phyloP scores from a whole-genome alignment of 1,140 invertebrate genomes.

The roundworm (Caenorhabditis elegans) region DNA sequence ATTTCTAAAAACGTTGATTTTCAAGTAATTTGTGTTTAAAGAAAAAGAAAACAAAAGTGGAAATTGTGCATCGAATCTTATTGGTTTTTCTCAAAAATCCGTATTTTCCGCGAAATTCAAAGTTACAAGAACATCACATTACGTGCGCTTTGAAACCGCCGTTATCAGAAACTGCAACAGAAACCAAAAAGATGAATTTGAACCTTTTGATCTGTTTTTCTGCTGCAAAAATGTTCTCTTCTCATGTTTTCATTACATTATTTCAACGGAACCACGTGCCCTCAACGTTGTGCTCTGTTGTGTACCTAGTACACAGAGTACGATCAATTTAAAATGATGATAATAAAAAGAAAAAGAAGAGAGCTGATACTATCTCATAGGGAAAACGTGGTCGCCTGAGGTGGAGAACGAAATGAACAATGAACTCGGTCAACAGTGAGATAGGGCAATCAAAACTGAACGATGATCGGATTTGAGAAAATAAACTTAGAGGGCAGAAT shows the following conservation, averaged over 20 bases:
- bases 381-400: neutral
- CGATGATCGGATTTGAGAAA: neutral
- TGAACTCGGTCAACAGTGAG: neutral
- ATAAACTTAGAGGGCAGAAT: no score
- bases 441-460: neutral
- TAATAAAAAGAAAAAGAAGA: neutral
- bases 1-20: no score
- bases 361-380: neutral
- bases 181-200: neutral
- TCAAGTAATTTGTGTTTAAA: no score
- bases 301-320: neutral
- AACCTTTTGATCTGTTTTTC: neutral
- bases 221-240: neutral
- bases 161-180: no score
- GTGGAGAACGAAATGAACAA: neutral
- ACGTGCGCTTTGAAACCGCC: no score
- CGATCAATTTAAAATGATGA: neutral
- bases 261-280: neutral
- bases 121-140: no score
- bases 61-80: no score
- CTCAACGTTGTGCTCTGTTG: neutral
- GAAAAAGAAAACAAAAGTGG: no score
- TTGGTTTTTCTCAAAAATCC: no score
- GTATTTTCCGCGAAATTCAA: no score
- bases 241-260: neutral